Base-by-base conservation (phyloP, 2,797 vertebrate genomes). In the Miichthys miiuy region DNA sequence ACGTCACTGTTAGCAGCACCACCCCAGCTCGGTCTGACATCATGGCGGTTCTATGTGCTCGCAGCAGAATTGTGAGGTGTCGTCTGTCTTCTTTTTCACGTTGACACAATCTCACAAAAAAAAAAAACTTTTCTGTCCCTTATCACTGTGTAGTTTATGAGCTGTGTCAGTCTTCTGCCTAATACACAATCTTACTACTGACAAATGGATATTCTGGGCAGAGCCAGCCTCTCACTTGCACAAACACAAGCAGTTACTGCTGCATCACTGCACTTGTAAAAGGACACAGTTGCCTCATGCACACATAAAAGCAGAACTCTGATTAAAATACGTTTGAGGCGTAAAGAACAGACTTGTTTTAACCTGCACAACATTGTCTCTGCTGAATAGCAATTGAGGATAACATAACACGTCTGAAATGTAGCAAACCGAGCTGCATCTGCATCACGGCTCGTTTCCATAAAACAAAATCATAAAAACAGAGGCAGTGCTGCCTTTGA, bases 251-350 rank as follows among this genome's bases (percentile, higher is more conserved):
- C 62, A 8, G 55, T 60, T 80, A 73, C 41, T 72, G 78, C 73
- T 80, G 79, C 76, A 80, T 80, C 79, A 68, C 72, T 79, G 80
- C 72, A 62, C 69, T 66, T 34, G 20, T 64, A 73, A 57, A 79
- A 71, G 68, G 7, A 75, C 16, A 23, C 1, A 11, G 10, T 60
- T 27, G 17, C 47, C 72, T 65, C 46, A 67, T 42, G 47, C 42
- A 63, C 27, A 50, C 30, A 18, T 50, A 57, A 42, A 56, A 70
- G 27, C 20, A 51, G 3, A 69, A 23, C 14, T 23, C 38, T 41
- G 30, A 69, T 44, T 64, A 44, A 58, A 55, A 57, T 18, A 56
- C 27, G 16, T 10, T 10, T 18, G 1, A 4, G 2, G 3, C 11
- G 34, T 14, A 68, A 77, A 23, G 23, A 68, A 47, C 18, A 56